Conservation (phyloP, 2,888 invertebrate genomes). For the Acleris holmiana region DNA sequence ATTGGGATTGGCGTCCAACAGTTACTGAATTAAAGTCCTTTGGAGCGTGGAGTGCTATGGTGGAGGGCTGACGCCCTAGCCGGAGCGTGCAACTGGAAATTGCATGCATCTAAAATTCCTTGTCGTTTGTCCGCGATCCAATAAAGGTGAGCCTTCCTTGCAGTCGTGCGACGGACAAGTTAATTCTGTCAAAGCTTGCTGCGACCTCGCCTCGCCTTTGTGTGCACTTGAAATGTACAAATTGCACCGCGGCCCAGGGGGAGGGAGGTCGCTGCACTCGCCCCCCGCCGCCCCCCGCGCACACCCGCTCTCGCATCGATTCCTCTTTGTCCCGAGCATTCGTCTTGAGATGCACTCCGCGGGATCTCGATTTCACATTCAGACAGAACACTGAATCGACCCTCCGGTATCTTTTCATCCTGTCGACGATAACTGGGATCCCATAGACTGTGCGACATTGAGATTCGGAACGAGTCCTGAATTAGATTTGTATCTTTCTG, state of each 20-base stretch:
- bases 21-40: conserved; percentile 32
- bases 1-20: conserved; percentile 31
- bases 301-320: conserved; percentile 76
- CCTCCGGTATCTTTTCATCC: conserved; percentile 48
- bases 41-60: conserved; percentile 33
- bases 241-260: conserved; percentile 77
- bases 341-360: conserved; percentile 78
- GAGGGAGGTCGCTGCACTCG: conserved; percentile 76
- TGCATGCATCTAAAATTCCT: conserved; percentile 56
- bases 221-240: conserved; percentile 84
- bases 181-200: conserved; percentile 83
- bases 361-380: conserved; percentile 79
- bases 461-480: conserved; percentile 44
- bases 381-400: conserved; percentile 52
- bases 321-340: conserved; percentile 81
- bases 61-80: conserved; percentile 26
- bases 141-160: conserved; percentile 72
- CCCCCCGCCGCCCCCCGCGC: conserved; percentile 65
- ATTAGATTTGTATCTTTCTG: conserved; percentile 40
- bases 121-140: conserved; percentile 63
- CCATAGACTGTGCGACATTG: conserved; percentile 41
- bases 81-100: conserved; percentile 34
- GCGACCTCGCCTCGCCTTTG: conserved; percentile 81
- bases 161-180: conserved; percentile 77
- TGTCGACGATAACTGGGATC: conserved; percentile 40